A percentile compares a stretch with the other conserved stretches of the same genome.
phyloP scores from a whole-genome alignment of 2,888 invertebrate genomes.

The Bembecia ichneumoniformis region DNA sequence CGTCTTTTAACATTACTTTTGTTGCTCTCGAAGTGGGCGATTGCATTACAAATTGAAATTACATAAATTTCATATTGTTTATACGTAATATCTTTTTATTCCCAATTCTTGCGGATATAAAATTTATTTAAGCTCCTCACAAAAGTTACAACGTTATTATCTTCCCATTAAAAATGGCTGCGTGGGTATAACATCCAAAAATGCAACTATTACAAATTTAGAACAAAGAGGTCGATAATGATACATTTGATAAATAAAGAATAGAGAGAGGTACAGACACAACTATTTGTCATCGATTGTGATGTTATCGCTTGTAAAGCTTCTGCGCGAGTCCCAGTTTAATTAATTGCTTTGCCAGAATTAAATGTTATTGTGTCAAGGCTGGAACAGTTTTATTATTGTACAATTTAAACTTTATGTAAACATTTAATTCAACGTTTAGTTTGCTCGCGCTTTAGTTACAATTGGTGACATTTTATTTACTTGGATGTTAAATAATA shows the following conservation, averaged over 20 bases:
- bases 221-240: too few relatives aligned
- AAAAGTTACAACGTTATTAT: too few relatives aligned
- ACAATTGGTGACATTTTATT: too few relatives aligned
- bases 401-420: not conserved
- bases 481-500: too few relatives aligned
- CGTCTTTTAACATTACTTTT: slow-evolving; percentile 27
- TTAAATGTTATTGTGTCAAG: slow-evolving; percentile 68
- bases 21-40: slow-evolving; percentile 4
- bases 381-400: slow-evolving; percentile 39
- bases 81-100: too few relatives aligned
- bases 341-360: slow-evolving; percentile 54
- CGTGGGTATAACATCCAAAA: too few relatives aligned
- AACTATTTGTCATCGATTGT: slow-evolving; percentile 38
- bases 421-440: too few relatives aligned
- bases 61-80: not conserved
- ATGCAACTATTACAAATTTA: too few relatives aligned
- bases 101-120: too few relatives aligned
- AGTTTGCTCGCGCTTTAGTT: too few relatives aligned
- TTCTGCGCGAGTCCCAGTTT: slow-evolving; percentile 30
- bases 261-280: slow-evolving; percentile 8
- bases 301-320: slow-evolving; percentile 41
- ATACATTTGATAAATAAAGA: not conserved
- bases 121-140: too few relatives aligned
- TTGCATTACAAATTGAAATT: not conserved
- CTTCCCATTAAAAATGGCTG: too few relatives aligned